Percentiles rank a stretch among this genome's conserved stretches.
Evolutionary conservation across 2,113 vertebrate genomes (phyloP).

Genomic region (Ceyx melanurus): DNA sequence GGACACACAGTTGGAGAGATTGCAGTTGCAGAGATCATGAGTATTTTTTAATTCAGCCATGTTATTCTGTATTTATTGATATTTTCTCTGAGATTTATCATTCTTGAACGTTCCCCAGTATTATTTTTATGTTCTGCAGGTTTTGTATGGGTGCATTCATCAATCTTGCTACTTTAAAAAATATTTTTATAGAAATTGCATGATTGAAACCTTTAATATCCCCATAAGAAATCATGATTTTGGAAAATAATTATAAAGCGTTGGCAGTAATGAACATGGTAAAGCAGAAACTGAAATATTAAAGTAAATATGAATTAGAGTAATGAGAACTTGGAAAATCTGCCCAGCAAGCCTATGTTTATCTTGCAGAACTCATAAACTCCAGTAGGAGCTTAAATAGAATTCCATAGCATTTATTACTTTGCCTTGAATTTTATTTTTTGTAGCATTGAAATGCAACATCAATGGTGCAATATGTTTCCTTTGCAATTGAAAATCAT

Average conservation of each 20-base stretch:
- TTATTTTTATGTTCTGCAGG: background rate
- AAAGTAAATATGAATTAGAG: constrained; percentile 9
- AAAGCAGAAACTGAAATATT: constrained; percentile 10
- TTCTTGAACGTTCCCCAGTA: background rate
- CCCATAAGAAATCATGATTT: background rate
- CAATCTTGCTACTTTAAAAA: background rate
- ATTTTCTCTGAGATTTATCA: background rate
- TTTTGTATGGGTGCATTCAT: background rate
- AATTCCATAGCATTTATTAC: background rate
- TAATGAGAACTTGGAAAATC: background rate
- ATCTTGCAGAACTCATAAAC: background rate
- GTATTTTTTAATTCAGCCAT: background rate
- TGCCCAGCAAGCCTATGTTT: background rate
- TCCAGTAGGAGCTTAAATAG: background rate
- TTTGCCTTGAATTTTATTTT: background rate
- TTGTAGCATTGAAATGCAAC: background rate
- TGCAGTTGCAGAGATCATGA: background rate
- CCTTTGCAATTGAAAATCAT: background rate
- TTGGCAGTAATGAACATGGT: background rate
- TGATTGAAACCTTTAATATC: background rate
- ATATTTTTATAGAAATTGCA: background rate
- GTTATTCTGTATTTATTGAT: background rate
- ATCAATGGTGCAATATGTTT: background rate
- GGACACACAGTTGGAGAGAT: background rate
- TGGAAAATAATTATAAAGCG: background rate